Evolutionary conservation across 2,888 invertebrate species (phyloP), one percentile per base, ranked within the genome.

Genomic region (Pilophorus perplexus): DNA sequence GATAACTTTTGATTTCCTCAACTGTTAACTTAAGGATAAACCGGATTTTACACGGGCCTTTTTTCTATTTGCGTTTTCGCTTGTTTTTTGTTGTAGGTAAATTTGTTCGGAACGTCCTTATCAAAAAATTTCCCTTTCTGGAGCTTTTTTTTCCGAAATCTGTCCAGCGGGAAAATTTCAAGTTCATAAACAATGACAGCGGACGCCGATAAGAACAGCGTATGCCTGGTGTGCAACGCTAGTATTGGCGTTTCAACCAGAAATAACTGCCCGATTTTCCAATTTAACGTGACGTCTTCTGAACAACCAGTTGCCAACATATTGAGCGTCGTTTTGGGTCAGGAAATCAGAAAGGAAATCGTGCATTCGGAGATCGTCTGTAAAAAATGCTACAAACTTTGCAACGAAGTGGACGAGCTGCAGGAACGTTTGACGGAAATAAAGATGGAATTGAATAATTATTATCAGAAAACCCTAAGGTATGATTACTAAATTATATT

Each of bases 341-440:
- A 75, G 64, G 78, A 80, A 1, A 72, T 87, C 0, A 77, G 76
- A 5, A 80, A 82, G 71, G 79, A 81, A 1, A 77, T 75, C 38
- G 80, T 80, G 0, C 84, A 85, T 60, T 74, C 74, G 67, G 72
- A 72, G 52, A 73, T 75, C 27, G 74, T 89, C 2, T 89, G 89
- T 75, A 85, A 83, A 74, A 86, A 85, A 72, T 89, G 89, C 74
- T 83, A 80, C 71, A 83, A 83, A 73, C 74, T 81, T 5, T 80
- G 85, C 54, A 78, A 81, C 18, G 86, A 88, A 76, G 77, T 79
- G 67, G 76, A 75, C 67, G 75, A 75, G 67, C 68, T 74, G 44
- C 74, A 75, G 66, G 73, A 72, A 73, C 73, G 81, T 75, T 64
- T 82, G 66, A 73, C 75, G 3, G 80, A 82, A 72, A 77, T 84